Conservation (phyloP, 2,888 invertebrate species). For the Chloroclysta siterata region DNA sequence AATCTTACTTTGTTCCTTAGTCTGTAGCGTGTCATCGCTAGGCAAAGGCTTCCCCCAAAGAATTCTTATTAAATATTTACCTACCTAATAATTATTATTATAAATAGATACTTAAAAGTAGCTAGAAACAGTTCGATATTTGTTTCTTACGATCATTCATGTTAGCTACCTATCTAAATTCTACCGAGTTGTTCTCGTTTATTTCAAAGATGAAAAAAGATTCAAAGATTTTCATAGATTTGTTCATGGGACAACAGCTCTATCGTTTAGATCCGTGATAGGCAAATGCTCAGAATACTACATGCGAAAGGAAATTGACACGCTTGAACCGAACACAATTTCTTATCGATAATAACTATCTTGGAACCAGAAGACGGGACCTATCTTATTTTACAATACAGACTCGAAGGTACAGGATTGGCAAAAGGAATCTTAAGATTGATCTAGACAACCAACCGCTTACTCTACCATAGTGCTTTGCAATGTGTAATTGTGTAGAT, state of each 20-base stretch:
- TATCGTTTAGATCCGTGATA: conserved; percentile 45
- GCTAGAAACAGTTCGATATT: no score
- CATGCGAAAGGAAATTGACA: conserved; percentile 40
- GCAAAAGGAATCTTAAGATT: conserved; percentile 21
- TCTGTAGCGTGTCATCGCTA: no score
- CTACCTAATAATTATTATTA: no score
- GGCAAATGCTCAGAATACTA: conserved; percentile 36
- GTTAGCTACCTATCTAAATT: not conserved
- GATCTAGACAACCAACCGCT: not conserved
- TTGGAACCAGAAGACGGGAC: conserved; percentile 35
- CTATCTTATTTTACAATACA: conserved; percentile 29
- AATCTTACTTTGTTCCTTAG: no score
- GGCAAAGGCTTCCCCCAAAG: no score
- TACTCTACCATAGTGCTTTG: not conserved
- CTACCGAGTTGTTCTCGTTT: conserved; percentile 8
- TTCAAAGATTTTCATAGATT: conserved; percentile 7
- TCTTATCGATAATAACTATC: conserved; percentile 46
- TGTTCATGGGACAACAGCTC: conserved; percentile 31
- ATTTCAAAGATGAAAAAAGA: conserved; percentile 28
- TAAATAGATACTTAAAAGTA: no score
- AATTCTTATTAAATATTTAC: no score
- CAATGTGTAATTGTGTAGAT: no score
- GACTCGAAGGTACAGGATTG: conserved; percentile 5
- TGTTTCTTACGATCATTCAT: no score
- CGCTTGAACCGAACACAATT: conserved; percentile 34